Evolutionary conservation across 2,113 vertebrate species (phyloP), one percentile per base, ranked within the genome.

Genomic region (Laterallus jamaicensis): DNA sequence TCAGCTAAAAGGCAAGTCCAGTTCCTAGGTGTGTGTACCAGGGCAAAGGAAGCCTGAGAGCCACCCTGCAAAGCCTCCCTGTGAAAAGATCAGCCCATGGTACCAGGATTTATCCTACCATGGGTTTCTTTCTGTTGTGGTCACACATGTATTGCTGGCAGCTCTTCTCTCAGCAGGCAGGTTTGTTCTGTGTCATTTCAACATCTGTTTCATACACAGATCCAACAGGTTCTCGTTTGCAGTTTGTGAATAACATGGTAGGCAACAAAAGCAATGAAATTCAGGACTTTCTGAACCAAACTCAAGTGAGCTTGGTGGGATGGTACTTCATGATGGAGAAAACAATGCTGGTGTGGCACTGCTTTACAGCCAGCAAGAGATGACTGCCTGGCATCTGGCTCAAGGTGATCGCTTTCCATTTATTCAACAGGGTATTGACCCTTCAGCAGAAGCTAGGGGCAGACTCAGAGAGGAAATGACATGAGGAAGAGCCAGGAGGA

Each of bases 151-250:
- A 22, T 37, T 44, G 84, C 90, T 86, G 92, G 90, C 92, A 92
- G 55, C n/a, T 82, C 63, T 91, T 58, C 63, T 59, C 73, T 71
- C 85, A 82, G 92, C 71, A 1, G 0, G 52, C 68, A 91, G 16
- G 73, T 90, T 76, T 59, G 50, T 40, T 54, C 75, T 69, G 52
- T 31, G 24, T 5, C 77, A 20, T 82, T 93, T 95, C 91, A 86
- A 93, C 86, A 74, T 50, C 42, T 64, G 11, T 32, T 81, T 71
- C 68, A 89, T 2, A 68, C 71, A 15, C 83, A 80, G 90, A 81
- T 92, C 37, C 64, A 96, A 64, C 90, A 90, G 80, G 95, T 67
- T 94, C 82, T 44, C 88, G 28, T 78, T 58, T 71, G 86, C 88
- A 64, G 60, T 55, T 47, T 85, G 88, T 86, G 93, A 89, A 86